Evolutionary conservation across 2,797 vertebrate species (phyloP).

Genomic region (Pipistrellus pipistrellus): DNA sequence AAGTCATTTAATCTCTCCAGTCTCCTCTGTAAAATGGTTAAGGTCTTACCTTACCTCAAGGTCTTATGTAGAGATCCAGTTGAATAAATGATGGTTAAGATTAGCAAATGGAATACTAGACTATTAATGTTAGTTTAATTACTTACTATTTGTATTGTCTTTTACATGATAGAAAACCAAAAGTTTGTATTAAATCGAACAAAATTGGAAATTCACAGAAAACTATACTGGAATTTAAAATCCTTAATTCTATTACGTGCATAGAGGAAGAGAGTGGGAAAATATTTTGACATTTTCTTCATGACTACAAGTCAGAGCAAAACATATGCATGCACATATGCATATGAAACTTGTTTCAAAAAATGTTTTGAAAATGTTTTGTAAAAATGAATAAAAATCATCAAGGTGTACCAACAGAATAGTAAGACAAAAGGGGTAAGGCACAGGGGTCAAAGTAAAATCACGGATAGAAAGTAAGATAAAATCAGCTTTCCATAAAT

Average conservation of each 20-base stretch:
- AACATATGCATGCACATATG: not conserved
- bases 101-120: not conserved
- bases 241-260: not conserved
- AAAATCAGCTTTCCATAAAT: not conserved
- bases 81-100: not conserved
- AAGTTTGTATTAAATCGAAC: not conserved
- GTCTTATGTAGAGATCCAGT: not conserved
- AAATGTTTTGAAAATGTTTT: not conserved
- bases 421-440: not conserved
- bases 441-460: not conserved
- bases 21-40: slow-evolving; percentile 12
- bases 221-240: not conserved
- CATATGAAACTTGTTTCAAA: not conserved
- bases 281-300: not conserved
- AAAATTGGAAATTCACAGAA: slow-evolving; percentile 1
- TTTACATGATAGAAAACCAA: not conserved
- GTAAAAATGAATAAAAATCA: not conserved
- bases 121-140: not conserved
- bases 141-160: not conserved
- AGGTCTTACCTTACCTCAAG: not conserved
- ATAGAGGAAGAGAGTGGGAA: not conserved
- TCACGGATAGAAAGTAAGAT: not conserved
- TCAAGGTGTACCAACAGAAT: not conserved
- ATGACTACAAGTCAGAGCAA: not conserved
- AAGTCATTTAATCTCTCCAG: not conserved